Base-by-base conservation (phyloP, 1,140 invertebrate genomes). In the Platyura marginata region DNA sequence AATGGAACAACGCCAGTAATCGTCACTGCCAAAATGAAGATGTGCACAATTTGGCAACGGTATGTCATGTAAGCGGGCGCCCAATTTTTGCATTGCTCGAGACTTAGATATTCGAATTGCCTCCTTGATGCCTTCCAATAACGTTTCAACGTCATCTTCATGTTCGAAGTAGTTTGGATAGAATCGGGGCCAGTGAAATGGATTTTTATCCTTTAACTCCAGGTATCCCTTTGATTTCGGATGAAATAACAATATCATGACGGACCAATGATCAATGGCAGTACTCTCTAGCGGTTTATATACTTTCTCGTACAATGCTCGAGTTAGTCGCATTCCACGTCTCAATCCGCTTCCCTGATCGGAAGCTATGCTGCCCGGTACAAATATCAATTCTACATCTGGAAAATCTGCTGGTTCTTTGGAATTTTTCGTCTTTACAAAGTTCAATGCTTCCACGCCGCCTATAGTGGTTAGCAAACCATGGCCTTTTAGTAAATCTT, bases 1-100 rank as follows among this genome's bases (percentile, higher is more conserved):
- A 1, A 80, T 61, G n/a, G 75, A 72, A 51, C 85, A 88, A 25
- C 70, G 64, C 77, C 81, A 84, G 49, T 86, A 87, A 2, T 66
- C 62, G 40, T 81, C 77, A 4, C 63, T 66, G 3, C 56, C 69
- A 47, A 74, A 79, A 3, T 55, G 47, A 32, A 61, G 61, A 0
- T 56, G 49, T 29, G 49, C 53, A 53, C 77, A 80, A 3, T 69
- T 72, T 0, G 78, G 74, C 34, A 77, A 66, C 11, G 68, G 68
- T 1, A 61, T 62, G 21, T 59, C 58, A 44, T 74, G 58, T 3
- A 85, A 45, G 22, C 52, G 66, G 0, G 72, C 65, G 0, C 67
- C 71, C 25, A 72, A 72, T 33, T 57, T 69, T 46, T 69, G 65
- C 41, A 83, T 72, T 0, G 75, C 65, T 21, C 66, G 61, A n/a